These are phyloP conservation scores for Spicauda simplicius DNA, from an alignment of 2,888 invertebrate species.

Conservation along the genomic window DNA sequence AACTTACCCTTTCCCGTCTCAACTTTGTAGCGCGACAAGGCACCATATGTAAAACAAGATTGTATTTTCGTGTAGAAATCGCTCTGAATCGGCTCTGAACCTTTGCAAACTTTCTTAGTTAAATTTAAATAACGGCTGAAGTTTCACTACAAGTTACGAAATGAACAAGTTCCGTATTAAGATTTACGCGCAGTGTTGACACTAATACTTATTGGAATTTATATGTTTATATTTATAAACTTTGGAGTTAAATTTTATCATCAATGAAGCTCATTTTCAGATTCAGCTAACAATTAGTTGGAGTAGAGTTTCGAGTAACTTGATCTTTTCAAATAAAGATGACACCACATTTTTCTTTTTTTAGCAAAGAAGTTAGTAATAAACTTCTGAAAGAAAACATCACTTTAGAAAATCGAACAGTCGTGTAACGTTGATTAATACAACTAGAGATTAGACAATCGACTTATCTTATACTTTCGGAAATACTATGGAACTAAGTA, in stretches of 20 bases:
- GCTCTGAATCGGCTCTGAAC: slow-evolving; percentile 1
- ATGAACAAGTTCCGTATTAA: slow-evolving; percentile 1
- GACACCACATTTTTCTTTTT: too few relatives aligned
- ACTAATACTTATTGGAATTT: background rate
- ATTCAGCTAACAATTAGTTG: too few relatives aligned
- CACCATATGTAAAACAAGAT: slow-evolving; percentile 42
- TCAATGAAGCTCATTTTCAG: too few relatives aligned
- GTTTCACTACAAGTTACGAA: slow-evolving; percentile 11
- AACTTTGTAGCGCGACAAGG: slow-evolving; percentile 51
- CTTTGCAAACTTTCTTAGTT: slow-evolving; percentile 21
- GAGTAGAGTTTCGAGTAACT: too few relatives aligned
- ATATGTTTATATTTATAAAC: background rate
- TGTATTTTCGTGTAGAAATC: slow-evolving; percentile 31
- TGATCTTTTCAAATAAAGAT: too few relatives aligned
- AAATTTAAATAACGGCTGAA: slow-evolving; percentile 4
- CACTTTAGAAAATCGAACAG: too few relatives aligned
- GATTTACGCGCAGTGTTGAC: slow-evolving; percentile 8
- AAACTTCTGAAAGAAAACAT: too few relatives aligned
- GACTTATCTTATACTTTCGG: too few relatives aligned
- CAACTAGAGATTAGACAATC: too few relatives aligned
- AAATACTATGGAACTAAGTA: too few relatives aligned
- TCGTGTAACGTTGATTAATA: too few relatives aligned
- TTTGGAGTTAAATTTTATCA: background rate
- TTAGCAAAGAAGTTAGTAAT: too few relatives aligned
- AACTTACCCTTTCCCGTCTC: slow-evolving; percentile 40